A percentile compares a stretch with the other conserved stretches of the same genome.
Evolutionary conservation across 2,888 invertebrate species (phyloP).

Genomic region (Hirudinaria manillensis): DNA sequence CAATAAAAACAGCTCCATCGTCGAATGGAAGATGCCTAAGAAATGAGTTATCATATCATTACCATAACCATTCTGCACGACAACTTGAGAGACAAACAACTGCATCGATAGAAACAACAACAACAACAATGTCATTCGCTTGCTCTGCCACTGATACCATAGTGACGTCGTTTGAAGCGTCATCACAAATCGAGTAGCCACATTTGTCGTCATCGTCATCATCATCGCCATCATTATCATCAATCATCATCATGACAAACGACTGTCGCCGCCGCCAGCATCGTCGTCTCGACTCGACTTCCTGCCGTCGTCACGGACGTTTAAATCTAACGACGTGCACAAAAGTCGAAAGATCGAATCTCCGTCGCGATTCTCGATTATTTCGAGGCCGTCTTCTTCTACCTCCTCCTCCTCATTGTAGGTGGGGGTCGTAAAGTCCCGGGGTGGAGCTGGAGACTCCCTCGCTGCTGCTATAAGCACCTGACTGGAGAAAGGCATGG

Average conservation of each 20-base stretch:
- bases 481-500: conserved; percentile 22
- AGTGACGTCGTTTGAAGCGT: conserved; percentile 25
- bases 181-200: background rate
- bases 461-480: conserved; percentile 38
- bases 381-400: background rate
- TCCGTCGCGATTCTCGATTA: background rate
- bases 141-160: conserved; percentile 22
- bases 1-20: background rate
- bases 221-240: conserved; percentile 25
- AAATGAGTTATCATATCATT: background rate
- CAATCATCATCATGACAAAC: conserved; percentile 1
- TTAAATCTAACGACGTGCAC: too few species aligned
- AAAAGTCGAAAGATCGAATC: too few species aligned
- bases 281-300: background rate
- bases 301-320: too few species aligned
- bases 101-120: too few species aligned
- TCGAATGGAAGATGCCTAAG: background rate
- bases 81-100: background rate
- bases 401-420: conserved; percentile 29
- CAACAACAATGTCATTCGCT: background rate
- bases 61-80: too few species aligned
- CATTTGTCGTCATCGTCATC: conserved; percentile 28
- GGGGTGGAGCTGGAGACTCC: conserved; percentile 40
- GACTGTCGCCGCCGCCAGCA: background rate
- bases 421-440: conserved; percentile 40